These are phyloP conservation scores for Champsocephalus gunnari DNA, from an alignment of 2,797 vertebrate genomes.

Conservation along the genomic window DNA sequence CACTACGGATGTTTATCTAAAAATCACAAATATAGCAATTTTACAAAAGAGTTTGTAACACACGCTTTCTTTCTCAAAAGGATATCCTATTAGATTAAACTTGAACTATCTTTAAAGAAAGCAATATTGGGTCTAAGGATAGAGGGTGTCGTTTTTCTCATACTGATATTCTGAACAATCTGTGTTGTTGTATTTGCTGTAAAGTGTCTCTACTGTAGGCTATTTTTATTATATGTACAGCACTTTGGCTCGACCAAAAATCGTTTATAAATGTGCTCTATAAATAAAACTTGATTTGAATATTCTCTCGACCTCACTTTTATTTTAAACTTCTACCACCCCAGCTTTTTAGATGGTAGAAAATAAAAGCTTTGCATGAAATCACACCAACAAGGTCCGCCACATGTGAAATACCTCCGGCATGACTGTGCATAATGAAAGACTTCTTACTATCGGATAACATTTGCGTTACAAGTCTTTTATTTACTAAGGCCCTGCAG, in stretches of 20 bases:
- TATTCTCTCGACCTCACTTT: background rate
- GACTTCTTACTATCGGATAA: background rate
- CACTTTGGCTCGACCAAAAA: no score
- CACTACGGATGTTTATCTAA: background rate
- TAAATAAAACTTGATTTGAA: no score
- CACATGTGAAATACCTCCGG: background rate
- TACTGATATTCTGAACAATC: no score
- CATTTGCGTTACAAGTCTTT: background rate
- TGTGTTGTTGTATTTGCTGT: no score
- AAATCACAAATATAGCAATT: background rate
- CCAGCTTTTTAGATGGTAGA: background rate
- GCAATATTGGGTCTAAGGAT: background rate
- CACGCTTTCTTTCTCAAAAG: background rate
- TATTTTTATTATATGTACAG: no score
- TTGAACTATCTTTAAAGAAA: background rate
- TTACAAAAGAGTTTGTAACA: background rate
- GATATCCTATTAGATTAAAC: background rate
- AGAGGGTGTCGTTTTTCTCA: no score
- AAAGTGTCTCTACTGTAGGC: no score
- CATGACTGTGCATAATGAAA: conserved; percentile 8
- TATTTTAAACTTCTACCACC: background rate
- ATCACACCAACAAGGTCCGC: background rate
- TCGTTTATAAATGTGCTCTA: no score
- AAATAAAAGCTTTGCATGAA: conserved; percentile 10
- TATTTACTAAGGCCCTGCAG: conserved; percentile 22